These are phyloP conservation scores for Gonioctena quinquepunctata DNA, from an alignment of 1,140 invertebrate species.

Conservation along the genomic window DNA sequence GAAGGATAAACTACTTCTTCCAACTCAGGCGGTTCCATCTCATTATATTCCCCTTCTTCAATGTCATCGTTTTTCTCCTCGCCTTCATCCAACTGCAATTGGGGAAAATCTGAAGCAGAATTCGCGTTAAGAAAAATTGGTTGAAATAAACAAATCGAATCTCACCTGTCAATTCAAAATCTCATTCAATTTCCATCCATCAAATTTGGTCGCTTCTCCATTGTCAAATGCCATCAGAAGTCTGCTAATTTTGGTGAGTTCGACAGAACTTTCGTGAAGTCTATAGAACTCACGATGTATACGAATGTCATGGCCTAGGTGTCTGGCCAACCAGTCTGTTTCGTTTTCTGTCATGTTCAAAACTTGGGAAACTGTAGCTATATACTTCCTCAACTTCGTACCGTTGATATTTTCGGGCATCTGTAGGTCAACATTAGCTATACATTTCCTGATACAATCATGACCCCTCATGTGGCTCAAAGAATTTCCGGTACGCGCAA, in stretches of 20 bases:
- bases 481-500: background rate
- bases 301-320: conserved; percentile 8
- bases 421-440: background rate
- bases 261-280: conserved; percentile 14
- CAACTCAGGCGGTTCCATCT: background rate
- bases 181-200: background rate
- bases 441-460: background rate
- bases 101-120: background rate
- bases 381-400: conserved; percentile 19
- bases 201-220: background rate
- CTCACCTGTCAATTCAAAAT: background rate
- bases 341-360: conserved; percentile 13
- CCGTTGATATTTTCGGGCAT: background rate
- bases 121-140: background rate
- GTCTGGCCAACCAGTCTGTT: conserved; percentile 8
- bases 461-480: conserved; percentile 9
- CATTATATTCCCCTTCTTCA: background rate
- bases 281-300: conserved; percentile 16
- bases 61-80: background rate
- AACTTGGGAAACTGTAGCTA: conserved; percentile 14
- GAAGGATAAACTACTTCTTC: background rate
- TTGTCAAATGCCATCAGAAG: conserved; percentile 3
- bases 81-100: background rate
- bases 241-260: conserved; percentile 17
- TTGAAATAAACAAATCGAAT: background rate